A percentile compares a stretch with the other conserved stretches of the same genome.
phyloP scores from a whole-genome alignment of 2,113 vertebrate species.

The Myrmophylax atrothorax region DNA sequence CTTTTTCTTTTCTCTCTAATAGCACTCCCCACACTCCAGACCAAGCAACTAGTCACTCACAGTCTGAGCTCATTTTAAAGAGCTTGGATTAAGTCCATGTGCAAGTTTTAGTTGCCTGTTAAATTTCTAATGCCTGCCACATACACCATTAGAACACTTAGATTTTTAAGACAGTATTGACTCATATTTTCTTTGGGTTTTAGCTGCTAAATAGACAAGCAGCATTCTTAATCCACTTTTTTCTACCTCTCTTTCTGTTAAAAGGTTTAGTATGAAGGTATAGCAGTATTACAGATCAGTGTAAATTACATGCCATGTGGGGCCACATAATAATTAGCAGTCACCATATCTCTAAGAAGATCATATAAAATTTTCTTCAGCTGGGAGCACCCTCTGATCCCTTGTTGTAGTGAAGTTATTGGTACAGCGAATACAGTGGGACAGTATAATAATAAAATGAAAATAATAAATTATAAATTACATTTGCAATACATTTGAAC shows the following conservation, averaged over 20 bases:
- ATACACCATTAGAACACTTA: constrained; percentile 48
- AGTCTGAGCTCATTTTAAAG: constrained; percentile 70
- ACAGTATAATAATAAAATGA: not conserved
- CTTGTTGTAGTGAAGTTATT: not conserved
- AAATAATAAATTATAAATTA: not conserved
- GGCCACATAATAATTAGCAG: not conserved
- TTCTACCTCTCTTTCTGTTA: not conserved
- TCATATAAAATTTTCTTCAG: not conserved
- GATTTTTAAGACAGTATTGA: constrained; percentile 27
- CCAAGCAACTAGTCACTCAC: constrained; percentile 51
- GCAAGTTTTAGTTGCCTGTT: constrained; percentile 62
- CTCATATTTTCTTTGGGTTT: constrained; percentile 36
- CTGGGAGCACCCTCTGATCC: not conserved
- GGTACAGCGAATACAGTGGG: not conserved
- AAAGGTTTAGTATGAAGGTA: not conserved
- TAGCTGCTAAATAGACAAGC: not conserved
- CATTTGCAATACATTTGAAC: not conserved
- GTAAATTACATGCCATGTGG: not conserved
- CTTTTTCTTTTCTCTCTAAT: not conserved
- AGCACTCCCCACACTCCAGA: constrained; percentile 41
- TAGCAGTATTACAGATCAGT: not conserved
- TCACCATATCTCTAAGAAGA: not conserved
- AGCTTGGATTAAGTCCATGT: constrained; percentile 64
- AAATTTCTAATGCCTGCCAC: constrained; percentile 66
- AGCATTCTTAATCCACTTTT: not conserved